Base-by-base conservation (phyloP, 2,113 vertebrate genomes). In the Cettia cetti region DNA sequence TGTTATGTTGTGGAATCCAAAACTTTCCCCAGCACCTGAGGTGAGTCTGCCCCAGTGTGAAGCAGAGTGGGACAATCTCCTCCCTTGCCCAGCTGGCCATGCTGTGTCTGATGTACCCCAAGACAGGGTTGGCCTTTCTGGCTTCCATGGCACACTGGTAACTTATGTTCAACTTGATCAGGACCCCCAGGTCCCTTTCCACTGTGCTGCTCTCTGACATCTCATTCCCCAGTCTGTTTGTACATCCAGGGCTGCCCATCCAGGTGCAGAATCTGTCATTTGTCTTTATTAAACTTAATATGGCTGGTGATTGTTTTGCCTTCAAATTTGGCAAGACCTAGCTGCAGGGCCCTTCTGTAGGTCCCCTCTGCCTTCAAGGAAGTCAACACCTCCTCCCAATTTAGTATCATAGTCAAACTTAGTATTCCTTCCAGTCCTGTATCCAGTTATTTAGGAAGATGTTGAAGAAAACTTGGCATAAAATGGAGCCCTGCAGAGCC, bases 71-170 rank as follows among this genome's bases (percentile, higher is more conserved):
- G 60, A 59, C 28, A 74, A 17, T 52, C 37, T 28, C 22, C 18
- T 45, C 28, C 35, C 27, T 57, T 59, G 13, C 15, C 59, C 0
- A 0, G 27, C 8, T 44, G 50, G 16, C 0, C 0, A 10, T 57
- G 42, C 31, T 52, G 37, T 23, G 8, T 14, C 44, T 28, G 76
- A 33, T 20, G 44, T 1, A 0, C 10, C 7, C 18, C 44, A 59
- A 59, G 33, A 28, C 27, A 66, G 0, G 3, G 2, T 2, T 59
- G 37, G 7, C 27, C 10, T 27, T 81, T 6, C 42, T 44, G 42
- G 37, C 26, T 89, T 19, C 12, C 44, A 45, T 15, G 52, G 11
- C 9, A 37, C 10, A 37, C 27, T 17, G 13, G 9, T 76, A n/a
- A 0, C 31, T 37, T 10, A 11, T 31, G 5, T 68, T 61, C 35